Evolutionary conservation across 35 echinoderm and acorn worm genomes (phyloP), one percentile per base, ranked within the genome.

Genomic region (Ptychodera flava): DNA sequence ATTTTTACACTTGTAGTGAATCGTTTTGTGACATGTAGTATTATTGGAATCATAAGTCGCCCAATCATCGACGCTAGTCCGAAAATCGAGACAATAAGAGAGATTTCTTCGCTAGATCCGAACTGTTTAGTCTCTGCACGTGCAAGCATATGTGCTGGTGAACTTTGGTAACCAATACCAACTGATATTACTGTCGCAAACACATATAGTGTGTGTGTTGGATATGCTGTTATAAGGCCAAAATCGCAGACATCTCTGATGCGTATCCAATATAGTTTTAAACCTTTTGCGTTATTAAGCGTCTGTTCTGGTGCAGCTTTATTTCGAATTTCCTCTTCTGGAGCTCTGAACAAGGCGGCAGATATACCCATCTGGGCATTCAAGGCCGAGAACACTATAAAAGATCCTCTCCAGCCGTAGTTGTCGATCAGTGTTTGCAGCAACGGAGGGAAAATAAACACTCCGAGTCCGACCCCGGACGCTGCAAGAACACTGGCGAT

Each of bases 401-500:
- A 33, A 32, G 78, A 36, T 0, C 87, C 87, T 16, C 87, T 37
- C 87, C 87, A 89, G 1, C 87, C 87, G 31, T 89, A 82, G 14
- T 6, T 82, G 22, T 89, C 80, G 2, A 89, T 82, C 35, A 89
- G 36, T 31, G 64, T 77, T 28, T 80, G 79, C 33, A 81, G 80
- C 16, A 89, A 36, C n/a, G 87, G 87, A 0, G 87, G 78, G 32
- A 82, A 83, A 32, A 64, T 53, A 29, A 89, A 82, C 16, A 82
- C 64, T 29, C 79, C 87, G 0, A 89, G 0, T 34, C 87, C 87
- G n/a, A 45, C 35, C 16, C 87, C 87, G 1, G 27, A 37, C 31
- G 83, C 81, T 35, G 87, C 87, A 27, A 89, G 35, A 12, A 38
- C 87, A 34, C 83, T 89, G 36, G 80, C 87, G 34, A 88, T 89